phyloP scores from a whole-genome alignment of 2,888 invertebrate genomes.

The Cylindroiulus punctatus region DNA sequence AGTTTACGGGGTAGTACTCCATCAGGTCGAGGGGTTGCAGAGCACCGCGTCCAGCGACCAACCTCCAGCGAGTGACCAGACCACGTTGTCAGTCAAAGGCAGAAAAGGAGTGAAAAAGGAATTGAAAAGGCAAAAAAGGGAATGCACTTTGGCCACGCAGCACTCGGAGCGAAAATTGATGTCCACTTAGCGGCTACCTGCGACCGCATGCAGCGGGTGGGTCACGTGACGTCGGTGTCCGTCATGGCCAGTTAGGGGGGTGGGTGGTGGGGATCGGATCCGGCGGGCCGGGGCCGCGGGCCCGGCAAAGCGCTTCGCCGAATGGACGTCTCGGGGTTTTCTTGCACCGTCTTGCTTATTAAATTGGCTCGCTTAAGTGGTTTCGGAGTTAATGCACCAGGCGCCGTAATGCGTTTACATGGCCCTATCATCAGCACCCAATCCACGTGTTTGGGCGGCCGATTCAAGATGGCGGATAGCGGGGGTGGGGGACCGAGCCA shows the following conservation, averaged over 20 bases:
- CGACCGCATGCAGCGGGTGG: not conserved
- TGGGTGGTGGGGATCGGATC: not conserved
- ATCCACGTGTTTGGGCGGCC: not conserved
- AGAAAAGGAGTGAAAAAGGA: not conserved
- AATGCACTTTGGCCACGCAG: not conserved
- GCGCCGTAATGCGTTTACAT: not conserved
- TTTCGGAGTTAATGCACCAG: conserved; percentile 47
- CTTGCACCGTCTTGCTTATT: conserved; percentile 23
- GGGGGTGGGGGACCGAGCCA: not conserved
- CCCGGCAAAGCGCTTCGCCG: not conserved
- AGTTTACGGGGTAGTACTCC: conserved; percentile 61
- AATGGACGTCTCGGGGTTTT: not conserved
- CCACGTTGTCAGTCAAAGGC: not conserved
- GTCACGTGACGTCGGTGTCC: not conserved
- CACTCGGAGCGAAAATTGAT: not conserved
- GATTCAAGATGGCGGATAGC: not conserved
- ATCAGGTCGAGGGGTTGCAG: conserved; percentile 53
- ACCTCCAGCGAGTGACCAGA: not conserved
- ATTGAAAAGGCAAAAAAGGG: not conserved
- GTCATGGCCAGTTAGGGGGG: not conserved
- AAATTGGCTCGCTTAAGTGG: conserved; percentile 45
- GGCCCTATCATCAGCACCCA: not conserved
- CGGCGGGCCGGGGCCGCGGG: not conserved
- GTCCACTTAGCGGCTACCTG: conserved; percentile 21
- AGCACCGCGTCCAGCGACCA: not conserved